Base-by-base conservation (phyloP, 2,113 vertebrate genomes). In the Clarias batrachus region DNA sequence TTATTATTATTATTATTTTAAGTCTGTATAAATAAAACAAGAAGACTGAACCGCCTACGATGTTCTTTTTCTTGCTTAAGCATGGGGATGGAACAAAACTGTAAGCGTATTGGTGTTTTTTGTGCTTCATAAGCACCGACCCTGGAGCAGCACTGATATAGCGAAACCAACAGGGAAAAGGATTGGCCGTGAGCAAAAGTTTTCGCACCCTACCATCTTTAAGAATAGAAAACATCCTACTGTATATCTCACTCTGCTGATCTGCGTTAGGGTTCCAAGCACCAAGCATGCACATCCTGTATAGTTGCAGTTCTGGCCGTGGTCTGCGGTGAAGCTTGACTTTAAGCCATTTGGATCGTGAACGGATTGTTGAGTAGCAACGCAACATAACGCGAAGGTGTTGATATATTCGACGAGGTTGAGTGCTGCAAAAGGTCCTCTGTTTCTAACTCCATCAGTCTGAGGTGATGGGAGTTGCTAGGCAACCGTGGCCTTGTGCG, bases 381-480 rank as follows among this genome's bases (percentile, higher is more conserved):
- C 10, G 13, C 33, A 4, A 23, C 8, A 16, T 68, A 73, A 1
- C 54, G 3, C 23, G 17, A 30, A 41, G 10, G 57, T 21, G 57
- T 81, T 41, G 30, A 41, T 56, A 76, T 56, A 57, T 66, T 25
- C 13, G 21, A 57, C 25, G 59, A 59, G 71, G 63, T 62, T 27
- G 13, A 16, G 14, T 37, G 3, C 59, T 89, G 89, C 92, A 93
- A 93, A 93, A 92, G 89, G 92, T 92, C 93, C 91, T 92, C 91
- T 89, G 92, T 92, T 88, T 83, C 80, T 91, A 93, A 92, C 92
- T 92, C 93, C 90, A 82, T 74, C 90, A 87, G 90, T 93, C 91
- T 82, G 92, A 62, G 89, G 92, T 93, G 91, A 92, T 88, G 90
- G 88, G 91, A 93, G 96, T 96, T 96, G 95, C 96, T 90, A 96